Evolutionary conservation across 2,797 vertebrate species (phyloP).

Genomic region (Malacoraja senta): DNA sequence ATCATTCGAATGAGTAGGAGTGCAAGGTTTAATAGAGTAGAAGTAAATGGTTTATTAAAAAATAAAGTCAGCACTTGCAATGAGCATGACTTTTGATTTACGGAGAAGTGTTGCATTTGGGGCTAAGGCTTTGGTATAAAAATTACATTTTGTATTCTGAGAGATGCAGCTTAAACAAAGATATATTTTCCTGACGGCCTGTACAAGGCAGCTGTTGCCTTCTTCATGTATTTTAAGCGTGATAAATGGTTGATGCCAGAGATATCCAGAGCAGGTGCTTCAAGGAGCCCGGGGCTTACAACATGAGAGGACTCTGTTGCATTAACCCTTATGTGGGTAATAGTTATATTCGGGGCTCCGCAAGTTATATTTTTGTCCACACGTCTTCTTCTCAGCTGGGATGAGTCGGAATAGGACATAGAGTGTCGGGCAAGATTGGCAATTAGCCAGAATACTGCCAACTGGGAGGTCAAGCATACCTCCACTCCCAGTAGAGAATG

Average conservation of each 20-base stretch:
- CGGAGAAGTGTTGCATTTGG: not conserved
- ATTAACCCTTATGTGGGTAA: not conserved
- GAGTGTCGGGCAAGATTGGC: too few species aligned
- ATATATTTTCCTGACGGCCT: not conserved
- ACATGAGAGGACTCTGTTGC: not conserved
- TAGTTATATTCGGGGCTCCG: not conserved
- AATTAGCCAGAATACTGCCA: too few species aligned
- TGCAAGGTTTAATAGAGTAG: not conserved
- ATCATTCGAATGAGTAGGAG: not conserved
- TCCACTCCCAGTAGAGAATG: not conserved
- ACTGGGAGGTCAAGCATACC: too few species aligned
- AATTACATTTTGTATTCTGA: not conserved
- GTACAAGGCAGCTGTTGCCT: conserved; percentile 24
- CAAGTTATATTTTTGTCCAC: not conserved
- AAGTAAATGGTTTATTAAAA: not conserved
- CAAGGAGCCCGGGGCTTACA: not conserved
- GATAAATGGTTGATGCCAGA: conserved; percentile 26
- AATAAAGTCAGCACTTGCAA: not conserved
- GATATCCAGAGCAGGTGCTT: conserved; percentile 29
- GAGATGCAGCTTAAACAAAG: not conserved
- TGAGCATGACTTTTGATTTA: not conserved
- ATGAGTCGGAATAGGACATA: not conserved
- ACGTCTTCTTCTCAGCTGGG: not conserved
- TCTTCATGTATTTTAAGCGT: conserved; percentile 19
- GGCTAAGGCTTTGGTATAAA: not conserved